Evolutionary conservation across 1,140 invertebrate species (phyloP), one percentile per base, ranked within the genome.

Genomic region (Brachionus plicatilis): DNA sequence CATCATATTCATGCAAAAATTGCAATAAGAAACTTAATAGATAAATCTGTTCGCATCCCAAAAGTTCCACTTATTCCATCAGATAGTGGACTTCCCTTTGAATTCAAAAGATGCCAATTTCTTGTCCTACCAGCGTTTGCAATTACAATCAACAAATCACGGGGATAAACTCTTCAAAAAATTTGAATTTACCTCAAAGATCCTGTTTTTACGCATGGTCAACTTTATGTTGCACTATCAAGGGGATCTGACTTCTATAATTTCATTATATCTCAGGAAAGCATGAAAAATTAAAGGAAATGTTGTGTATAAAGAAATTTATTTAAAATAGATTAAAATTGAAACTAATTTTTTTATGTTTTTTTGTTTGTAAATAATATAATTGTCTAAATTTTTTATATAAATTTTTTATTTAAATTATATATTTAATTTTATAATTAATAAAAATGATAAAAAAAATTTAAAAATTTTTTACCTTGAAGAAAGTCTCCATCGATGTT

Each of bases 81-180:
- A 14, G 86, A 87, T 37, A 27, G n/a, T 14, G 85, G 41, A 20
- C 11, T 85, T 11, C 85, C 86, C 17, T 86, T 87, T 85, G 88
- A 91, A 80, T 90, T 92, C 84, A 89, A 89, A 86, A 70, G 91
- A 66, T 37, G 90, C 0, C 91, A 92, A 85, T 91, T 92, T 88
- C 90, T 90, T 20, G 43, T 92, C 0, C 85, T 88, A 82, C 79
- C 90, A 1, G 86, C 87, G 4, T 92, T 91, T 87, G 89, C 90
- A 29, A 91, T 92, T 87, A 91, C 91, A 0, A 90, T 92, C 5
- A 92, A 92, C 86, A 92, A 92, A 87, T 85, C 90, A 5, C 91
- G 92, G 87, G 91, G 91, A 14, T 90, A 92, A 86, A 85, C 88
- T 7, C 72, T 89, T 6, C 41, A 84, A 29, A 33, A 87, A 87